Base-by-base conservation (phyloP, 2,888 invertebrate genomes). In the Harpagoxenus sublaevis region DNA sequence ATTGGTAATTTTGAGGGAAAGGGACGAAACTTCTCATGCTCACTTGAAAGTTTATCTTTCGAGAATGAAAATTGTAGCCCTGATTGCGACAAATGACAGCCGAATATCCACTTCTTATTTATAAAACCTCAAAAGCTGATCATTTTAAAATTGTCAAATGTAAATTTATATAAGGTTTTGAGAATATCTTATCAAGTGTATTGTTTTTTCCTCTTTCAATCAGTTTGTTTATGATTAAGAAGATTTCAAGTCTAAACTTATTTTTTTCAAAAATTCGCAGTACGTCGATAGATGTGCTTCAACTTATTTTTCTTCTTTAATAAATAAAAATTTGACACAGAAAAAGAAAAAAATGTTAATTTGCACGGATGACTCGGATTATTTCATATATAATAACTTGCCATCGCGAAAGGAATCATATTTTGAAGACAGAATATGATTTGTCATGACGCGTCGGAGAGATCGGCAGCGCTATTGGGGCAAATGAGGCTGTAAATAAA, bases 401-500 rank as follows among this genome's bases (percentile, higher is more conserved):
- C 3, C 15, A 78, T 23, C 18, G 23, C 60, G 39, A 63, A 53
- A 42, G 48, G 45, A 45, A 51, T 68, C 48, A 23, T 45, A 31
- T 42, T 12, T n/a, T 5, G 53, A 1, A 57, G 57, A 39, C 31
- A 48, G 18, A 60, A 79, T 68, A 62, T 70, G 81, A 70, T 77
- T 71, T 39, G 48, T 18, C n/a, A 35, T 42, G 42, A 78, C 55
- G 55, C 6, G 51, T 3, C 74, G 35, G 12, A 53, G 53, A 39
- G 51, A 63, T 66, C 66, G 23, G 35, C 45, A 45, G 35, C 28
- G 31, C 15, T 42, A 18, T 62, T 39, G 18, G 31, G 28, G 48
- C 63, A 78, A 85, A 84, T 55, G 74, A 84, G 35, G 23, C 62
- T 18, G 68, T n/a, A 63, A 73, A 88, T 89, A 86, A 88, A 89